These are phyloP conservation scores for Beroe ovata DNA, from an alignment of 37 sponge, comb jelly and placozoan genomes.

Conservation along the genomic window DNA sequence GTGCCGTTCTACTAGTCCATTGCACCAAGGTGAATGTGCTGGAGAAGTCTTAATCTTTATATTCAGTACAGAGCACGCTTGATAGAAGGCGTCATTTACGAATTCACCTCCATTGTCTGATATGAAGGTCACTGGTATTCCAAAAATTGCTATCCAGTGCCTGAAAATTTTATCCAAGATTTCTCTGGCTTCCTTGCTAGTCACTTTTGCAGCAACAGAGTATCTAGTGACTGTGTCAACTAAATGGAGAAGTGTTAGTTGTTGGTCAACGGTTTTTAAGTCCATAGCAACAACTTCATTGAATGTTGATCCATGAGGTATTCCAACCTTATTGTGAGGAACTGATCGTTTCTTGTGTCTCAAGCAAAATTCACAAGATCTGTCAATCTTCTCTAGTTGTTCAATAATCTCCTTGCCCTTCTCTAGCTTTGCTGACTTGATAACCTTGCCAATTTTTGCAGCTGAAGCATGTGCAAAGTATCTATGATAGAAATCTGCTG, in stretches of 20 bases:
- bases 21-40: background rate
- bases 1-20: conserved; percentile 5
- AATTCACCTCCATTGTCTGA: conserved; percentile 39
- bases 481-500: background rate
- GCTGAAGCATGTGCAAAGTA: conserved; percentile 10
- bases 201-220: background rate
- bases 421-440: background rate
- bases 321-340: background rate
- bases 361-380: background rate
- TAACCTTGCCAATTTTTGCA: background rate
- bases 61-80: background rate
- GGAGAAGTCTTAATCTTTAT: conserved; percentile 9
- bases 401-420: background rate
- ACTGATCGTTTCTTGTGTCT: background rate
- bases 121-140: background rate
- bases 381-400: background rate
- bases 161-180: background rate
- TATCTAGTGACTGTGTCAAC: conserved; percentile 27
- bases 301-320: background rate
- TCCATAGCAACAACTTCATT: conserved; percentile 23
- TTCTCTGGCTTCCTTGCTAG: background rate
- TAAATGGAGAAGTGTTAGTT: background rate
- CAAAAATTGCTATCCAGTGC: background rate
- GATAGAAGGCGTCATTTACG: background rate
- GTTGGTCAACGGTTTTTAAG: background rate